Percentiles rank a stretch among this genome's conserved stretches.
Evolutionary conservation across 1,140 invertebrate genomes (phyloP).

Genomic region (Daktulosphaira vitifoliae): DNA sequence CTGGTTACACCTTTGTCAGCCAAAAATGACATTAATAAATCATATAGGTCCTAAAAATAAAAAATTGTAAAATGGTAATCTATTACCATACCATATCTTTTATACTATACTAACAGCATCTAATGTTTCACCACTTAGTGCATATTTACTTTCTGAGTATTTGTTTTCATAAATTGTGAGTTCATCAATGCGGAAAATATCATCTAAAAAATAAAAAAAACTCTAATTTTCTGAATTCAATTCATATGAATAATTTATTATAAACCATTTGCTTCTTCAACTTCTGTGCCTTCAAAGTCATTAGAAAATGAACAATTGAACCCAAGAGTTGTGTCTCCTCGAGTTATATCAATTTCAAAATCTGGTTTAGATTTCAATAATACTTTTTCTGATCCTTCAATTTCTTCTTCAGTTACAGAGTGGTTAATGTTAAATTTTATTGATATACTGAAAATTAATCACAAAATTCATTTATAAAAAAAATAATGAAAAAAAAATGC

Average conservation of each 20-base stretch:
- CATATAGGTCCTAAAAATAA: slow-evolving; percentile 77
- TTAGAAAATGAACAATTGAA: slow-evolving; percentile 72
- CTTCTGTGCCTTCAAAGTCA: slow-evolving; percentile 51
- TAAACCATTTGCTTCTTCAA: slow-evolving; percentile 56
- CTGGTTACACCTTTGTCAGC: slow-evolving; percentile 88
- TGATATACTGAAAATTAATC: slow-evolving; percentile 51
- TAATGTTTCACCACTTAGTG: slow-evolving; percentile 78
- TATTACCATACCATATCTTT: background rate
- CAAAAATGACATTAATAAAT: slow-evolving; percentile 83
- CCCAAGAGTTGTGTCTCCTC: slow-evolving; percentile 63
- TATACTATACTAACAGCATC: slow-evolving; percentile 61
- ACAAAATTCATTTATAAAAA: slow-evolving; percentile 19
- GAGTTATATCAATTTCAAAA: slow-evolving; percentile 72
- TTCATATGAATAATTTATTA: background rate
- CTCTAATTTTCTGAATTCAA: too few relatives aligned
- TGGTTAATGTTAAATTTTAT: slow-evolving; percentile 83
- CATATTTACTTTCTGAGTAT: slow-evolving; percentile 71
- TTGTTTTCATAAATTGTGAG: slow-evolving; percentile 74
- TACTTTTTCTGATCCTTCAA: slow-evolving; percentile 54
- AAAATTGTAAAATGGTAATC: slow-evolving; percentile 31
- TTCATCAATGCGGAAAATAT: slow-evolving; percentile 81
- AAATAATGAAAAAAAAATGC: slow-evolving; percentile 35
- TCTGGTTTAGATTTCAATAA: slow-evolving; percentile 76
- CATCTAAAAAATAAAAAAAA: slow-evolving; percentile 49
- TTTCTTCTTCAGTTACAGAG: slow-evolving; percentile 67